phyloP scores from a whole-genome alignment of 2,113 vertebrate species.

The Phyllostomus discolor region DNA sequence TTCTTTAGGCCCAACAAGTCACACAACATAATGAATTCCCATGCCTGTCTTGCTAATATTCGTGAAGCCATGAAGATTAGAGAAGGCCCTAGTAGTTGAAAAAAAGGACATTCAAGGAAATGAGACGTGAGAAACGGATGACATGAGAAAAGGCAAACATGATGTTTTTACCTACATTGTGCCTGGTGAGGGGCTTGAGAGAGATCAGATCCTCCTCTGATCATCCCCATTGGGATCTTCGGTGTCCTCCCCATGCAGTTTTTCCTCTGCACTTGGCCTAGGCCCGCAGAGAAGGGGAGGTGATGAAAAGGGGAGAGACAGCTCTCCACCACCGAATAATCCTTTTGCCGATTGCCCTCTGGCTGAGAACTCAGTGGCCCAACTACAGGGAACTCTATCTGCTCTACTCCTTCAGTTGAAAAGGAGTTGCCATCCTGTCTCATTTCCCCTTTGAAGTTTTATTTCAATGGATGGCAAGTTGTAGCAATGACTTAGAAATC shows the following conservation, averaged over 20 bases:
- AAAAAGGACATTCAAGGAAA: background rate
- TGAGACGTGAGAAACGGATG: background rate
- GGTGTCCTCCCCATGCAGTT: background rate
- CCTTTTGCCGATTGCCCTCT: slow-evolving; percentile 48
- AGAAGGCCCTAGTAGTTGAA: background rate
- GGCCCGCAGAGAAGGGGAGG: background rate
- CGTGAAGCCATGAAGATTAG: background rate
- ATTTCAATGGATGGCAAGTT: slow-evolving; percentile 74
- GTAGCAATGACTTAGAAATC: slow-evolving; percentile 69
- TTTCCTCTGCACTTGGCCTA: slow-evolving; percentile 15
- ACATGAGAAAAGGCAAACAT: background rate
- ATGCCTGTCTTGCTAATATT: background rate
- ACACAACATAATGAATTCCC: background rate
- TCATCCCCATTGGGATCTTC: background rate
- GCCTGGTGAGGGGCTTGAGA: background rate
- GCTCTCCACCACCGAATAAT: slow-evolving; percentile 51
- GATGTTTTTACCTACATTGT: background rate
- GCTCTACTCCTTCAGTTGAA: slow-evolving; percentile 70
- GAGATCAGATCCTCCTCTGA: background rate
- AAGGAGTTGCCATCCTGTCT: slow-evolving; percentile 65
- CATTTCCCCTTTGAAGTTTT: slow-evolving; percentile 81
- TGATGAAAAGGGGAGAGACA: slow-evolving; percentile 67
- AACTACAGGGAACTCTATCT: slow-evolving; percentile 71
- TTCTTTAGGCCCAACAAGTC: background rate
- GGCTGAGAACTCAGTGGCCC: slow-evolving; percentile 40